Evolutionary conservation across 2,113 vertebrate genomes (phyloP), one percentile per base, ranked within the genome.

Genomic region (Propithecus coquereli): DNA sequence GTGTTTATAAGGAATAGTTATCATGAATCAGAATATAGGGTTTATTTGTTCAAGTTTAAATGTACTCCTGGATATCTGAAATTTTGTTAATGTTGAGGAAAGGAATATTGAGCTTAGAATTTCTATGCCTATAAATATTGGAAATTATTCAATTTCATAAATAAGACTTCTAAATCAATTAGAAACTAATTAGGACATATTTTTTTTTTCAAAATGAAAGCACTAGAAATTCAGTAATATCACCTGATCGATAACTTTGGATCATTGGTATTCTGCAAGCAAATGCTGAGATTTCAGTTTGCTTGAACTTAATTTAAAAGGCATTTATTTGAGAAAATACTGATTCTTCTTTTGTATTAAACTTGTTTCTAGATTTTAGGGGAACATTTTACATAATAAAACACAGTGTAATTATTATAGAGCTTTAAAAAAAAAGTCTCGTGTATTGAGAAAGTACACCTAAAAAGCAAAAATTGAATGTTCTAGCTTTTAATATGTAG

Each of bases 401-500:
- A 77, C 11, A 89, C 37, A 90, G 32, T 37, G 7, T 30, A 90
- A 25, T 88, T 94, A 71, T 76, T 87, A 59, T 52, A 50, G 4
- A 63, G 43, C 9, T 43, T 8, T 74, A 2, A 11, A 22, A 54
- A 74, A 68, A 88, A 90, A 40, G 3, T 27, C 9, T 47, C 6
- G 4, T 32, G 13, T 34, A 25, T 91, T 94, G n/a, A 95, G 34
- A 90, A 93, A 92, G 27, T 73, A 87, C 47, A 95, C 87, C 93
- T 96, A 86, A 92, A 96, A 81, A 95, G 83, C 63, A 96, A 95
- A 94, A 90, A 92, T 57, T 89, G 54, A 77, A 61, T 90, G 65
- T 84, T 96, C 70, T 65, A 83, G 71, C 68, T 97, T 93, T 92
- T 87, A 77, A 90, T 76, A 87, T 13, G n/a, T 80, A 76, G 80